phyloP scores from a whole-genome alignment of 2,113 vertebrate species.

The Cisticola juncidis region DNA sequence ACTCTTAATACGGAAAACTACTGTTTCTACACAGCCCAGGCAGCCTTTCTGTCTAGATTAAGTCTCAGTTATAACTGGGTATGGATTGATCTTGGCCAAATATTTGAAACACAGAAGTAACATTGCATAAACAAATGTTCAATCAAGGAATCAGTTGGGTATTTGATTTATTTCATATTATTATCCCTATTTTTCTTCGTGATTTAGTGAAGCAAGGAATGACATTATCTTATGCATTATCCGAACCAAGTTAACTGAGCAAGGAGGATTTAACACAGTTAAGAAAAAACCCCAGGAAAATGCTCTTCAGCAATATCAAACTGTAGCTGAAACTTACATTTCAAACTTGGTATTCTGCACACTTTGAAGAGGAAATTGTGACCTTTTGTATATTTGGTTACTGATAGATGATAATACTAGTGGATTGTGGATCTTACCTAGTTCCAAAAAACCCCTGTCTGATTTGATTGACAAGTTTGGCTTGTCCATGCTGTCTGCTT shows the following conservation, averaged over 20 bases:
- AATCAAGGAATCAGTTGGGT: neutral
- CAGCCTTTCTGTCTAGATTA: neutral
- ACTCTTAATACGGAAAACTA: neutral
- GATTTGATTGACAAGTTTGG: neutral
- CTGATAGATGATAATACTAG: neutral
- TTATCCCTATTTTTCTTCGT: neutral
- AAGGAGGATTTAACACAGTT: neutral
- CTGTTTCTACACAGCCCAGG: neutral
- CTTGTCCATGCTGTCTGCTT: neutral
- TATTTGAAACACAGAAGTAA: neutral
- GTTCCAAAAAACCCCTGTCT: rapidly evolving
- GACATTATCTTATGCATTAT: neutral
- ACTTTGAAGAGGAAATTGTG: neutral
- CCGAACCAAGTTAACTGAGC: neutral
- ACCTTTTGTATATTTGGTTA: neutral
- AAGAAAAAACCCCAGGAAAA: neutral
- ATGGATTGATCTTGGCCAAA: neutral
- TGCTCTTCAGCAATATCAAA: neutral
- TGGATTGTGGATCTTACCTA: neutral
- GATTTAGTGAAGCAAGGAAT: neutral
- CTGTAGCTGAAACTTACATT: neutral
- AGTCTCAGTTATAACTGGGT: neutral
- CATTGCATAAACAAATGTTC: neutral
- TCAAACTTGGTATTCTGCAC: neutral
- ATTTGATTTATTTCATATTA: neutral